Base-by-base conservation (phyloP, 2,113 vertebrate species). In the Condylura cristata region DNA sequence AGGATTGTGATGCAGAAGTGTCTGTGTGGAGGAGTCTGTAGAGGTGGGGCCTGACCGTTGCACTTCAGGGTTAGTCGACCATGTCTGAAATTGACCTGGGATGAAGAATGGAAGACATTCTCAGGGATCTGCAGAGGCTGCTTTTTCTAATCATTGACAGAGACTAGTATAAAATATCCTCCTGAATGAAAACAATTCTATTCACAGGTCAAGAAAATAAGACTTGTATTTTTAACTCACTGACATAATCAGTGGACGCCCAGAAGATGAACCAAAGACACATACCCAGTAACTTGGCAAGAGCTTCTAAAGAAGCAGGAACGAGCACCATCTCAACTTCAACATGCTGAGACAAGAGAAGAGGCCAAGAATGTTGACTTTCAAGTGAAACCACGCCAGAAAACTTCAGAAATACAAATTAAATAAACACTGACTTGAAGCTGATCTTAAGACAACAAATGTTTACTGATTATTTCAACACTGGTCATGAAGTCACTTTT, bases 361-460 rank as follows among this genome's bases (percentile, higher is more conserved):
- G 65, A 93, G 72, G 28, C 51, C 22, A 74, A 83, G 70, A 95
- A 94, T 80, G 86, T 61, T 68, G 89, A 85, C 87, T 85, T 76
- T 87, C 84, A 84, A 96, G 93, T 84, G 91, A 96, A 93, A 87
- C 44, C 79, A 88, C 87, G 93, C 91, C 75, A 97, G 76, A 87
- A 90, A 85, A 51, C 37, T 81, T 95, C 41, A 90, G 48, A 96
- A 95, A 94, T 84, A 39, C n/a, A 66, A 96, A 94, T 74, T 75
- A 85, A 96, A 84, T 84, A 95, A 95, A 93, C 76, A 56, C 24
- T n/a, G 63, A 51, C 39, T 92, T 66, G n/a, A 90, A 86, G 68
- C 60, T 80, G 79, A 89, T 79, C 41, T 11, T 12, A 90, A 90
- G 63, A 88, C 17, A 94, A 12, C 12, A 88, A 76, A 78, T 17